Evolutionary conservation across 64 coral and sea anemone genomes (phyloP), one percentile per base, ranked within the genome.

Genomic region (Catalaphyllia jardinei): DNA sequence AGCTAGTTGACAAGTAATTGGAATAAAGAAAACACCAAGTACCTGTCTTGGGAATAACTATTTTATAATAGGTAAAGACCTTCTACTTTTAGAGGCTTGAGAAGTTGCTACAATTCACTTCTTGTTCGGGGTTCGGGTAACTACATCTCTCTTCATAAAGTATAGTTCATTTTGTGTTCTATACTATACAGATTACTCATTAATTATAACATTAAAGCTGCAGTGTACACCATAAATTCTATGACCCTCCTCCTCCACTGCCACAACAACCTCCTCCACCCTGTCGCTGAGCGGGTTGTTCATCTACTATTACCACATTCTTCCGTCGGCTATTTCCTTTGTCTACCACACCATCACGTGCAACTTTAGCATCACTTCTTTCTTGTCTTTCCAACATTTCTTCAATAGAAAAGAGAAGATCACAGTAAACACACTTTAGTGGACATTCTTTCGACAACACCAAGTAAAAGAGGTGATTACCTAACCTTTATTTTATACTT

Each of bases 371-470:
- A 38, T 81, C 73, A 61, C 67, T 83, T 88, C 93, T 96, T 74
- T 96, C 94, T 87, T 96, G 94, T 52, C 80, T 92, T 15, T 96
- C 94, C 76, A 96, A 52, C 87, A 89, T 94, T 88, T 87, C 90
- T 91, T 80, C 11, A 57, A 46, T 20, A 59, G 67, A 29, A 77
- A 38, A 77, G 51, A 78, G 14, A 24, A 24, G 24, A 54, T 79
- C 4, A 57, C 27, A 17, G 39, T 9, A 27, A 69, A 4, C 8
- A 29, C 65, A 20, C 0, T 1, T 69, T 7, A 27, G 5, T 27
- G 25, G 22, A 14, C 35, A 22, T 22, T 54, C 16, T 14, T 50
- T 17, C 19, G 13, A 22, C 35, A 78, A 2, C 38, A 5, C 54
- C 15, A 57, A 57, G 54, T 57, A 57, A 57, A 57, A 57, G 54